These are phyloP conservation scores for Campoplex nolae DNA, from an alignment of 2,888 invertebrate genomes.

Conservation along the genomic window DNA sequence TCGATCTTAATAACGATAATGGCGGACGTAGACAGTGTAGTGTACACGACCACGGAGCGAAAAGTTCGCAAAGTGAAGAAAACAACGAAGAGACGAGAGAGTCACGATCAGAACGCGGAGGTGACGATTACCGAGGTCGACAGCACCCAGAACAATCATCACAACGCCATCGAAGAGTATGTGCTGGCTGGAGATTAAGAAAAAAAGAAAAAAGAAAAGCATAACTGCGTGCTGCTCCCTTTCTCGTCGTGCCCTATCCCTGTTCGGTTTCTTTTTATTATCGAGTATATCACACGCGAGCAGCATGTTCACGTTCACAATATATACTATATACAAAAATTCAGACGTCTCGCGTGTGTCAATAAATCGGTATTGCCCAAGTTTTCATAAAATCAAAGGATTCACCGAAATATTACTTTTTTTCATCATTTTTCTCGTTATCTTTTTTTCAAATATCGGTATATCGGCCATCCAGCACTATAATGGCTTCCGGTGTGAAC, in stretches of 20 bases:
- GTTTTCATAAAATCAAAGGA: not conserved
- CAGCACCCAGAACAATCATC: slow-evolving; percentile 88
- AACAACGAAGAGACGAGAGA: slow-evolving; percentile 92
- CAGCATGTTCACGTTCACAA: slow-evolving; percentile 31
- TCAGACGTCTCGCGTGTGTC: slow-evolving; percentile 48
- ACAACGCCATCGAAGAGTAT: slow-evolving; percentile 92
- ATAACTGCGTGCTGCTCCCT: slow-evolving; percentile 42
- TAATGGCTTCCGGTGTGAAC: slow-evolving; percentile 2
- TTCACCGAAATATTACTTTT: not conserved
- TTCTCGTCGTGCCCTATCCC: not conserved
- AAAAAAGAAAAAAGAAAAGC: slow-evolving; percentile 21
- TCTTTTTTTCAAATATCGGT: not conserved
- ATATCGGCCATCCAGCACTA: not conserved
- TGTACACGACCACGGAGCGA: slow-evolving; percentile 93
- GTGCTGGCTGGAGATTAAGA: slow-evolving; percentile 87
- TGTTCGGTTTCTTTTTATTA: slow-evolving; percentile 12
- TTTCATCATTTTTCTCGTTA: not conserved
- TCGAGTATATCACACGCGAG: slow-evolving; percentile 44
- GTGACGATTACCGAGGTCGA: slow-evolving; percentile 93
- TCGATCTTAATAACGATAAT: slow-evolving; percentile 84
- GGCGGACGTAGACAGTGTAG: slow-evolving; percentile 97
- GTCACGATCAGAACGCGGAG: slow-evolving; percentile 89
- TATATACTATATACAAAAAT: slow-evolving; percentile 29
- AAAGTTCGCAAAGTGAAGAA: slow-evolving; percentile 97
- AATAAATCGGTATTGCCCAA: slow-evolving; percentile 5